These are phyloP conservation scores for Patella caerulea DNA, from an alignment of 2,888 invertebrate genomes.

Conservation along the genomic window DNA sequence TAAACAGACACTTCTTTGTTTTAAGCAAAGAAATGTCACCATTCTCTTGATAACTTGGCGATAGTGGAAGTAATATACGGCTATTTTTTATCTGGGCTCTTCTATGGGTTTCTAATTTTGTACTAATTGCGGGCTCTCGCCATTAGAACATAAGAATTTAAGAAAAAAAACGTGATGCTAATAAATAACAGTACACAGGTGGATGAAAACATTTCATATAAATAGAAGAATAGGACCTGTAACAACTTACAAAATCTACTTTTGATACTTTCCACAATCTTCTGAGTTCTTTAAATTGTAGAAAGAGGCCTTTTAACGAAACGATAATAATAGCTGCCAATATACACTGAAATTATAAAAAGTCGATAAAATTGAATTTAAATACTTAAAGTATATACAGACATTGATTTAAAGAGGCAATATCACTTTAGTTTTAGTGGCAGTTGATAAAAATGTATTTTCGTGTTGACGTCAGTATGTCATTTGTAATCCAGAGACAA, in stretches of 20 bases:
- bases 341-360: slow-evolving; percentile 74
- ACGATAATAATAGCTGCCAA: slow-evolving; percentile 67
- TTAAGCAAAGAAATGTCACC: slow-evolving; percentile 14
- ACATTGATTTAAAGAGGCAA: not conserved
- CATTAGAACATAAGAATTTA: no score
- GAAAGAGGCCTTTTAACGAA: slow-evolving; percentile 65
- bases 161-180: no score
- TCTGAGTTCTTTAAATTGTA: slow-evolving; percentile 61
- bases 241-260: slow-evolving; percentile 68
- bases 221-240: no score
- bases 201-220: no score
- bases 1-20: not conserved
- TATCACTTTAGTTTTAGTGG: no score
- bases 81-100: no score
- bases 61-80: no score
- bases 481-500: not conserved
- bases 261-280: slow-evolving; percentile 61
- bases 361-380: not conserved
- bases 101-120: no score
- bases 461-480: not conserved
- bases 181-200: no score
- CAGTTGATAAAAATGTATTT: no score
- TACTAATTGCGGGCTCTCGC: no score
- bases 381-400: not conserved
- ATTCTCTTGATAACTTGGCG: not conserved